Conservation (phyloP, 2,888 invertebrate genomes). For the Apamea epomidion region DNA sequence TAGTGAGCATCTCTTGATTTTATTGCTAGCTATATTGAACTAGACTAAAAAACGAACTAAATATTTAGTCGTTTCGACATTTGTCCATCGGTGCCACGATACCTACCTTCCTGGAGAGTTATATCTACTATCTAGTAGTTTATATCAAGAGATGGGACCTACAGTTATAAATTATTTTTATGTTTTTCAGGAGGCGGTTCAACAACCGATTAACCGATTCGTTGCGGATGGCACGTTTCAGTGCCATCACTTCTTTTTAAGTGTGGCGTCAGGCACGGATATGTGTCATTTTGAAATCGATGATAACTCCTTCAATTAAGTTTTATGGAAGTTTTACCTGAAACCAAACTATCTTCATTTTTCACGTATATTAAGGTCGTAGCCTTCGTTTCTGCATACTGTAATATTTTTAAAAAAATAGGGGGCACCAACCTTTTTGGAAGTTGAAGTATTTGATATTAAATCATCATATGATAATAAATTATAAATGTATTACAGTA, state of each 20-base stretch:
- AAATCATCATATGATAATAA: slow-evolving; percentile 38
- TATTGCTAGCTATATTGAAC: too few relatives aligned
- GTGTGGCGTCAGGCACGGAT: slow-evolving; percentile 42
- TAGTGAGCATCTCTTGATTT: too few relatives aligned
- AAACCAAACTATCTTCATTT: slow-evolving; percentile 45
- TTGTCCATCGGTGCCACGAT: too few relatives aligned
- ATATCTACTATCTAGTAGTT: background rate
- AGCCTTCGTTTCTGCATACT: slow-evolving; percentile 46
- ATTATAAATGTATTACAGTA: background rate
- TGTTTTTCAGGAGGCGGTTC: slow-evolving; percentile 37
- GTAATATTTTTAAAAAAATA: slow-evolving; percentile 36
- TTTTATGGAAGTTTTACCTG: slow-evolving; percentile 39
- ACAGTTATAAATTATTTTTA: slow-evolving; percentile 28
- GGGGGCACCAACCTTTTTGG: slow-evolving; percentile 49
- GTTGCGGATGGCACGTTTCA: too few relatives aligned
- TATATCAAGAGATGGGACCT: slow-evolving; percentile 6
- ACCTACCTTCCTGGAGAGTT: too few relatives aligned
- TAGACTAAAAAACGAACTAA: too few relatives aligned
- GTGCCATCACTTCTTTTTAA: slow-evolving; percentile 17
- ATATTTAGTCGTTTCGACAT: too few relatives aligned
- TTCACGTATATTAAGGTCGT: slow-evolving; percentile 48
- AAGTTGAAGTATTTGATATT: slow-evolving; percentile 44
- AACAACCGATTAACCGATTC: slow-evolving; percentile 7
- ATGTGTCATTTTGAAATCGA: slow-evolving; percentile 45
- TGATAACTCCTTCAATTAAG: slow-evolving; percentile 44